These are phyloP conservation scores for Meiosimyza platycephala DNA, from an alignment of 2,888 invertebrate species.

Conservation along the genomic window DNA sequence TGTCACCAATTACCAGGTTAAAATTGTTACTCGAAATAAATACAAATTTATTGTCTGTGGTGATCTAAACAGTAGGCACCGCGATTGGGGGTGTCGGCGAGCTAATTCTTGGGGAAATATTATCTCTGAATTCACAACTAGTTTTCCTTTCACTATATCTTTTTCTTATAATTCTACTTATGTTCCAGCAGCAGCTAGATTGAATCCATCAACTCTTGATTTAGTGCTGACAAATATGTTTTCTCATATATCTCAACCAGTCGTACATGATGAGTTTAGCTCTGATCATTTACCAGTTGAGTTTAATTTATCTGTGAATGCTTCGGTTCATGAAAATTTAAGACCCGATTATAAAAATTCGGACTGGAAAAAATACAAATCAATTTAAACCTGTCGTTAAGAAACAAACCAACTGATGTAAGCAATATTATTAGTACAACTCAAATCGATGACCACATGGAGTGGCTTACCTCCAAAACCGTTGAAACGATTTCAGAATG, in stretches of 20 bases:
- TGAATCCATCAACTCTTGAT: not conserved
- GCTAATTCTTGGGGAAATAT: slow-evolving; percentile 19
- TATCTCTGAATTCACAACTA: not conserved
- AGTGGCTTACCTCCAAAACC: not conserved
- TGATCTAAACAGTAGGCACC: slow-evolving; percentile 22
- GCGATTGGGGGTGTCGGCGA: slow-evolving; percentile 26
- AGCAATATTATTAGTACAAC: not conserved
- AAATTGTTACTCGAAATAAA: too few species aligned
- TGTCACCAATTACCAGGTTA: too few species aligned
- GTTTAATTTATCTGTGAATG: not conserved
- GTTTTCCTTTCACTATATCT: not conserved
- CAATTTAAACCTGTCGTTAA: slow-evolving; percentile 7
- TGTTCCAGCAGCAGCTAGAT: not conserved
- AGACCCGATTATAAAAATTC: slow-evolving; percentile 20
- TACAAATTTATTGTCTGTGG: slow-evolving; percentile 30
- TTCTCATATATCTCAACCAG: not conserved
- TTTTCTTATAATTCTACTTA: not conserved
- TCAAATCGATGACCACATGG: not conserved
- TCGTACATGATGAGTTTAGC: not conserved
- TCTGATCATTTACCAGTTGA: not conserved
- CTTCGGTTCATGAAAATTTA: not conserved
- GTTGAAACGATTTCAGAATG: too few species aligned
- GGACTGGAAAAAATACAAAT: slow-evolving; percentile 23
- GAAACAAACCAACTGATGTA: slow-evolving; percentile 8
- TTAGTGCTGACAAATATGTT: not conserved